A percentile compares a stretch with the other conserved stretches of the same genome.
phyloP scores from a whole-genome alignment of 2,113 vertebrate species.

The Cheirogaleus medius region DNA sequence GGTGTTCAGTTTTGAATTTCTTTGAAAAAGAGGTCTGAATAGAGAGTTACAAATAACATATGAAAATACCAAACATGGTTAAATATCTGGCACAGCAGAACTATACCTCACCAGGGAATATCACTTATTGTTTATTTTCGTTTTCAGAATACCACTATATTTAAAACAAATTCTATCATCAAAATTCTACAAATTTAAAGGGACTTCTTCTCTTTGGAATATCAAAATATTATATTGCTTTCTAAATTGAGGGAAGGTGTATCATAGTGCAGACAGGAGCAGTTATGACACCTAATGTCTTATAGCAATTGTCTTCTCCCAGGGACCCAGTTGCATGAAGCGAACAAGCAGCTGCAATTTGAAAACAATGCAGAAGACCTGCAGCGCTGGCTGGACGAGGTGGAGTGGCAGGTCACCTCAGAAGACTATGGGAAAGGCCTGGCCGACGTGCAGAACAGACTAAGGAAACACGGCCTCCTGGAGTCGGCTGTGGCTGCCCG shows the following conservation, averaged over 20 bases:
- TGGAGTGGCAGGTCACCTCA: constrained; percentile 41
- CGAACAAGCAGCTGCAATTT: constrained; percentile 70
- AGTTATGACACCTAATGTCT: background rate
- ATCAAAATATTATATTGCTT: background rate
- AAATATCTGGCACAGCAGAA: background rate
- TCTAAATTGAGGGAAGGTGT: background rate
- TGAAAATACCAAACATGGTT: background rate
- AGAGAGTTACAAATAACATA: background rate
- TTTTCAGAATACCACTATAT: background rate
- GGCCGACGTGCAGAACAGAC: constrained; percentile 66
- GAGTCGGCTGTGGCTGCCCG: constrained; percentile 40
- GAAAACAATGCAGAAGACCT: constrained; percentile 73
- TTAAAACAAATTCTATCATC: background rate
- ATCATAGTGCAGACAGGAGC: background rate
- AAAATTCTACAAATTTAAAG: background rate
- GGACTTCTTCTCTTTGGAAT: background rate
- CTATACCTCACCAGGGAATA: background rate
- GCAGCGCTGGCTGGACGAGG: constrained; percentile 61
- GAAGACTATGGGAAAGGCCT: constrained; percentile 75
- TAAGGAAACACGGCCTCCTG: constrained; percentile 60
- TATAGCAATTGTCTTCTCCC: background rate
- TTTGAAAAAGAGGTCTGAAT: background rate
- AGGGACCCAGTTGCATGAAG: constrained; percentile 67
- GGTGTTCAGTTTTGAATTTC: background rate
- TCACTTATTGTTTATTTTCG: background rate